A percentile compares a stretch with the other conserved stretches of the same genome.
Conservation (phyloP, 2,888 invertebrate genomes). For the Hirudinaria manillensis region DNA sequence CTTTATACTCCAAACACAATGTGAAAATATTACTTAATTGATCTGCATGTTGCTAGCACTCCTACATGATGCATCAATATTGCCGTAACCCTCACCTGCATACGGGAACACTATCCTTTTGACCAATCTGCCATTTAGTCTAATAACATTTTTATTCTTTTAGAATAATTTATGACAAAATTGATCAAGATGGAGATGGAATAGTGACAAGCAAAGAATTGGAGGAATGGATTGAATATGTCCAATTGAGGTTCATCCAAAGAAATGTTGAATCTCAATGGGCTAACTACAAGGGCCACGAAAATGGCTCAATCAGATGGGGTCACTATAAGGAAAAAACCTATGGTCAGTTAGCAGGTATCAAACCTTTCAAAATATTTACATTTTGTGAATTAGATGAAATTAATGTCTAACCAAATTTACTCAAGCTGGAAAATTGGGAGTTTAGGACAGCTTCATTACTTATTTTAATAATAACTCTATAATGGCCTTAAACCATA, state of each 20-base stretch:
- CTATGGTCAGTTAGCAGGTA: slow-evolving; percentile 32
- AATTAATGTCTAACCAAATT: too few relatives aligned
- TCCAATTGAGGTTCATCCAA: slow-evolving; percentile 27
- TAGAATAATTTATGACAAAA: slow-evolving; percentile 24
- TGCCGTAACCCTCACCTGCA: too few relatives aligned
- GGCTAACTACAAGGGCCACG: slow-evolving; percentile 17
- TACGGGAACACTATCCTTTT: too few relatives aligned
- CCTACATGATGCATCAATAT: too few relatives aligned
- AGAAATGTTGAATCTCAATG: slow-evolving; percentile 25
- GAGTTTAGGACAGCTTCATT: not conserved
- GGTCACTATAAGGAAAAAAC: slow-evolving; percentile 32
- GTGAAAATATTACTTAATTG: not conserved
- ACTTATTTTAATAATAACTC: not conserved
- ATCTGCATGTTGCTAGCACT: too few relatives aligned
- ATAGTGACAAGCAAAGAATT: slow-evolving; percentile 17
- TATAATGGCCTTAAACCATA: too few relatives aligned
- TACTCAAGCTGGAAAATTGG: not conserved
- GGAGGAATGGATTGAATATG: slow-evolving; percentile 29
- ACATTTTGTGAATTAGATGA: too few relatives aligned
- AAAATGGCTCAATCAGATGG: slow-evolving; percentile 26
- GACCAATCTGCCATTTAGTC: too few relatives aligned
- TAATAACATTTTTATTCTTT: not conserved
- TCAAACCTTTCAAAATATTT: not conserved
- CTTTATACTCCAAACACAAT: not conserved
- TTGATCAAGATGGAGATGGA: slow-evolving; percentile 23